A percentile compares a stretch with the other conserved stretches of the same genome.
Conservation (phyloP, 2,797 vertebrate genomes). For the Caiman crocodilus region DNA sequence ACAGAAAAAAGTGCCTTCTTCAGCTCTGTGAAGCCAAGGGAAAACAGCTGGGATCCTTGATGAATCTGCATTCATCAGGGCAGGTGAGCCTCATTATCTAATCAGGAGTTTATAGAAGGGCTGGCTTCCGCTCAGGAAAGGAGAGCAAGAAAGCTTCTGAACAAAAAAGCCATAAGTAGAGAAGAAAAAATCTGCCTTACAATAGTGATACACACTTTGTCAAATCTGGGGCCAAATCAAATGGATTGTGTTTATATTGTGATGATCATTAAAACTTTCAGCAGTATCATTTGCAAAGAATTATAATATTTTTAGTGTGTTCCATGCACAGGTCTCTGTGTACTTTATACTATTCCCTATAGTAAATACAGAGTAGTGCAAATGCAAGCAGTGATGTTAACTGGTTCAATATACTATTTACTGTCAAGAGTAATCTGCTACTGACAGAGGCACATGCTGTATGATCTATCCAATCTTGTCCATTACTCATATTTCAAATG, state of each 20-base stretch:
- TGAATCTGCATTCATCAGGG: not conserved
- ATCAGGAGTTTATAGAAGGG: not conserved
- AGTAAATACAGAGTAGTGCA: not conserved
- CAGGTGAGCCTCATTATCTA: not conserved
- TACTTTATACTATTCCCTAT: not conserved
- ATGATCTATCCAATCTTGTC: not conserved
- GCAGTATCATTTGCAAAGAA: not conserved
- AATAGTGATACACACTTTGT: not conserved
- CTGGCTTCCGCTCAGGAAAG: not conserved
- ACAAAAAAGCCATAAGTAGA: not conserved
- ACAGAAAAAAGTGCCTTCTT: not conserved
- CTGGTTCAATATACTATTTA: not conserved
- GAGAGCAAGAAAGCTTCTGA: not conserved
- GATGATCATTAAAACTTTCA: not conserved
- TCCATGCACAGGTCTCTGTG: not conserved
- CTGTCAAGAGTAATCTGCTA: not conserved
- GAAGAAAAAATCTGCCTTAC: not conserved
- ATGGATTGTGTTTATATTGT: not conserved
- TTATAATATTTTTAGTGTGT: not conserved
- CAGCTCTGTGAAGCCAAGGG: not conserved
- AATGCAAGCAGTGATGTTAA: not conserved
- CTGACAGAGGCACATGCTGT: not conserved
- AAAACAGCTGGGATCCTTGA: not conserved
- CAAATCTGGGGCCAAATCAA: not conserved
- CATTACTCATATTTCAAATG: not conserved